Evolutionary conservation across 1,140 invertebrate species (phyloP), one percentile per base, ranked within the genome.

Genomic region (Bombus sylvicola): DNA sequence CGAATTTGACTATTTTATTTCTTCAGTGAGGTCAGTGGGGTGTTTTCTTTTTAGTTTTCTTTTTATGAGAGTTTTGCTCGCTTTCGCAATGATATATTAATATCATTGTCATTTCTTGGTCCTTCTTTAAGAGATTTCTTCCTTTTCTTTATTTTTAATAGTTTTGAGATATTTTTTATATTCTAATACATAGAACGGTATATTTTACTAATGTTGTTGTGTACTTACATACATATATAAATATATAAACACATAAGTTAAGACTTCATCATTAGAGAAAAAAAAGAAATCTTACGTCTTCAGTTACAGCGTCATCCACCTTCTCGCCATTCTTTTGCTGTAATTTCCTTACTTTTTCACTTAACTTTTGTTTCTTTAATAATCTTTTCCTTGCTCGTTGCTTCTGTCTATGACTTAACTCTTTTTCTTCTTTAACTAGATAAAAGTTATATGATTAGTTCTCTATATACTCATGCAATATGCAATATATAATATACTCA

Each of bases 321-420:
- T 83, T 13, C 39, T 86, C 68, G 66, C 47, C n/a, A 85, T 92
- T 90, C 28, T 81, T 72, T 28, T 80, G 83, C 43, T 93, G 88
- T 74, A 86, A 69, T 72, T 93, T 92, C 78, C 91, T 93, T 95
- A 95, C 88, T 94, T 93, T 92, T 96, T 96, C 82, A 62, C 95
- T 94, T 57, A 94, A 77, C 2, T 79, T 85, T 69, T 87, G 57
- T 86, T 96, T 96, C 90, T 97, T 97, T 79, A 96, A 95, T 66
- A 94, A 90, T 82, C 97, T 94, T 88, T 97, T 97, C 10, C 94
- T 96, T 22, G 95, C 96, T 69, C 97, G 95, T 89, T 97, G 96
- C 89, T 96, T 97, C 91, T 98, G 97, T 47, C 96, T 95, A 87
- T 97, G 97, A 90, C 97, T 97, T 34, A 97, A 92, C 83, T 96